Conservation (phyloP, 2,797 vertebrate genomes). For the Aldrovandia affinis region DNA sequence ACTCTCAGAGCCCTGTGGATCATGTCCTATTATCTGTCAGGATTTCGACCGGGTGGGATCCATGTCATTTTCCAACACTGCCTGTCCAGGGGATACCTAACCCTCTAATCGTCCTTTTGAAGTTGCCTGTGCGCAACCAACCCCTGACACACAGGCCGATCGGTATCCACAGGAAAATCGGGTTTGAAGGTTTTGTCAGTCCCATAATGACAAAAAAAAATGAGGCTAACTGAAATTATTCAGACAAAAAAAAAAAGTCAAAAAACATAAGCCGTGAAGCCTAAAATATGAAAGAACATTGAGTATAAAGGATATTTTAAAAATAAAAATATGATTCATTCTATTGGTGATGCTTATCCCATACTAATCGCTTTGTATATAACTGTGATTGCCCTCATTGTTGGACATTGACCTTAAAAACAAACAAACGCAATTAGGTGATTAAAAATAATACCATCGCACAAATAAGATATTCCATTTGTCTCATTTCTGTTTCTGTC, state of each 20-base stretch:
- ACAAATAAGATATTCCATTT: no score
- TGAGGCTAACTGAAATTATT: neutral
- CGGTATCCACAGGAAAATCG: neutral
- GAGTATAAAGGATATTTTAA: neutral
- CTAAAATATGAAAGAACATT: neutral
- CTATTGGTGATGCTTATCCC: neutral
- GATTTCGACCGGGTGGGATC: conserved; percentile 51
- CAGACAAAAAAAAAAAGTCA: neutral
- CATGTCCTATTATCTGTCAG: conserved; percentile 47
- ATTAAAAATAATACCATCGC: no score
- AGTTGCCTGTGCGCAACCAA: neutral
- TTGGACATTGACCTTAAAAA: no score
- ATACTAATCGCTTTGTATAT: neutral
- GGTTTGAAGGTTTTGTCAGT: neutral
- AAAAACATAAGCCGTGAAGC: neutral
- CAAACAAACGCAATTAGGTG: no score
- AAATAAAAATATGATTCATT: neutral
- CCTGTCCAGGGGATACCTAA: conserved; percentile 25
- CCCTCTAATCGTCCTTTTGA: conserved; percentile 11
- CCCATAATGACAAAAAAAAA: neutral
- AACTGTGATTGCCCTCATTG: neutral
- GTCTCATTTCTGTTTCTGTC: no score
- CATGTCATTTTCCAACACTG: conserved; percentile 26
- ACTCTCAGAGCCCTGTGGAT: conserved; percentile 56
- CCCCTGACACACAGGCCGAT: conserved; percentile 12